A percentile compares a stretch with the other conserved stretches of the same genome.
These are phyloP conservation scores for Agapornis canus DNA, from an alignment of 2,797 vertebrate species.

Conservation along the genomic window DNA sequence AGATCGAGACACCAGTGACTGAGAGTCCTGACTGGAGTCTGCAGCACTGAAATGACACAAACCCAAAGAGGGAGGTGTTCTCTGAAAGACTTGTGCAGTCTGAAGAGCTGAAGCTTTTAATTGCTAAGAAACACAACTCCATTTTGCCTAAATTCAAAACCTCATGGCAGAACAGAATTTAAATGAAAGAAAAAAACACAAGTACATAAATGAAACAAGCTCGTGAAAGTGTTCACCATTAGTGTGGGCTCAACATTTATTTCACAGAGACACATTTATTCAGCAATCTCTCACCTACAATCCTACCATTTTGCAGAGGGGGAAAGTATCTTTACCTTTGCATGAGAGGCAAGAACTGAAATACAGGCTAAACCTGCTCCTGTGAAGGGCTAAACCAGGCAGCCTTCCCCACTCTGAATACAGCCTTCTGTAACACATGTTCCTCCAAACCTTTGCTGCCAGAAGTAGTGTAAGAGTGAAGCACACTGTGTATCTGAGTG, in stretches of 20 bases:
- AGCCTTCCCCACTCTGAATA: not conserved
- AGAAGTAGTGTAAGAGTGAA: rapidly evolving
- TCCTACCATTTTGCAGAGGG: not conserved
- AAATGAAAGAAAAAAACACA: not conserved
- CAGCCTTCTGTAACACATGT: not conserved
- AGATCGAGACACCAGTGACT: not conserved
- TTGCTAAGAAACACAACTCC: not conserved
- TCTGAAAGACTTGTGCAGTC: not conserved
- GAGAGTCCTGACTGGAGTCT: not conserved
- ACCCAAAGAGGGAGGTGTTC: not conserved
- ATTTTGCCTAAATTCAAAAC: not conserved
- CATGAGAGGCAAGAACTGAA: not conserved
- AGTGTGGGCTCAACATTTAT: not conserved
- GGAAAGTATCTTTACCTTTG: not conserved
- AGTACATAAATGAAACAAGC: not conserved
- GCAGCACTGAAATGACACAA: not conserved
- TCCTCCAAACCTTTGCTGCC: not conserved
- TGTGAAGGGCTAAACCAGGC: not conserved
- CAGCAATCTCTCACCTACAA: not conserved
- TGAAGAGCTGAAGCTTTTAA: not conserved
- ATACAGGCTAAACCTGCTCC: not conserved
- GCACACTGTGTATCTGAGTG: not conserved
- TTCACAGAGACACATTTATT: not conserved
- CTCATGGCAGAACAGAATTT: not conserved
- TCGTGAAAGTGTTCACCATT: not conserved